Base-by-base conservation (phyloP, 2,888 invertebrate genomes). In the Neuroscelio doddi region DNA sequence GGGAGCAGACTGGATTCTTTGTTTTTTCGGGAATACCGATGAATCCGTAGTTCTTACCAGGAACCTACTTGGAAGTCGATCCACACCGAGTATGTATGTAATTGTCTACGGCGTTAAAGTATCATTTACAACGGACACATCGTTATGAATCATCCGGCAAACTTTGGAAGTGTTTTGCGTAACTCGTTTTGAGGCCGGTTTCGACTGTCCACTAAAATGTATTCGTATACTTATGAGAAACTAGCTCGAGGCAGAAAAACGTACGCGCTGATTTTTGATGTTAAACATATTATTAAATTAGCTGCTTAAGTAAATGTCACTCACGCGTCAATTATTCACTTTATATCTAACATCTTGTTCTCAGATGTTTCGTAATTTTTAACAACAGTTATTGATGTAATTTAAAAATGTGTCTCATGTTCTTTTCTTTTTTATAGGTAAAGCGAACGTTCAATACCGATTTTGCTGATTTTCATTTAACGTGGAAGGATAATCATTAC, bases 401-500 rank as follows among this genome's bases (percentile, higher is more conserved):
- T 21, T 21, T 21, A 21, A 3, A 21, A 21, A 21, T 21, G 2
- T 21, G 2, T 30, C 30, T 10, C 3, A 10, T n/a, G 30, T 30
- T 3, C 4, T 4, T 64, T 71, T 70, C 63, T 72, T 80, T 75
- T 75, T 86, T 85, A 9, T 85, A 88, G 88, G 85, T 86, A 52
- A 80, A 79, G 68, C 74, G 80, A 67, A 86, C 84, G 3, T 87
- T 87, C 79, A 84, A 84, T 57, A 80, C 77, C 61, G 82, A 85
- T 59, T 84, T 83, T 58, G 69, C 76, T 21, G 80, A 83, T 58
- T 75, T 86, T 52, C 85, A 87, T 62, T 78, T 84, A 30, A 77
- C 79, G 59, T 87, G 86, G 84, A 84, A 83, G 64, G 77, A 79
- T 53, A 73, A 79, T 27, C 84, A 83, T 32, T 87, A 86, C 73